These are phyloP conservation scores for Danio aesculapii DNA, from an alignment of 2,797 vertebrate species.

Conservation along the genomic window DNA sequence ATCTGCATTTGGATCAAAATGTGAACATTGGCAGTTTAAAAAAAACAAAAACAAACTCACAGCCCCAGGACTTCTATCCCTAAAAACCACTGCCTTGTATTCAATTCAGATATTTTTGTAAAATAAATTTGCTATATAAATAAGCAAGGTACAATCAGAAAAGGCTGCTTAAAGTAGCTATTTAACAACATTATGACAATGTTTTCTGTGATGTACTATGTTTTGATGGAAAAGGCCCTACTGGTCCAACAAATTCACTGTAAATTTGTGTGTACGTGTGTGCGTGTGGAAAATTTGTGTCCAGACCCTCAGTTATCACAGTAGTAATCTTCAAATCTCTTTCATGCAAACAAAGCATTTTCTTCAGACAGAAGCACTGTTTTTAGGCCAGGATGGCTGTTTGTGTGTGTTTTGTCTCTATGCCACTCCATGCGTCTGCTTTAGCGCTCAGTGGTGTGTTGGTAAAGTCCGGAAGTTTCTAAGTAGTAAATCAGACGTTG, in stretches of 20 bases:
- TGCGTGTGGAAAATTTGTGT: slow-evolving; percentile 13
- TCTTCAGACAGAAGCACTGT: slow-evolving; percentile 2
- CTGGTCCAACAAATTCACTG: too few species aligned
- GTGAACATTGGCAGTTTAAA: neutral
- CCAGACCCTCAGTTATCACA: slow-evolving; percentile 27
- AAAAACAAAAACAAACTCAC: neutral
- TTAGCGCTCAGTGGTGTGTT: slow-evolving; percentile 48
- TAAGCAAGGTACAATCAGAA: neutral
- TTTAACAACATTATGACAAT: neutral
- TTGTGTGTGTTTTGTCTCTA: slow-evolving; percentile 30
- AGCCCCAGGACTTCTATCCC: neutral
- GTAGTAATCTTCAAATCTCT: slow-evolving; percentile 35
- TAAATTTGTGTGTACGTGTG: too few species aligned
- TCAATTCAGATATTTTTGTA: neutral
- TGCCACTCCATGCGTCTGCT: slow-evolving; percentile 45
- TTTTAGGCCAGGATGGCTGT: slow-evolving; percentile 11
- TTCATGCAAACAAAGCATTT: slow-evolving; percentile 41
- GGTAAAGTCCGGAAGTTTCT: slow-evolving; percentile 48
- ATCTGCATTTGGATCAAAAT: neutral
- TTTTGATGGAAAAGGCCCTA: slow-evolving; percentile 16
- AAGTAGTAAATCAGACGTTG: slow-evolving; percentile 50
- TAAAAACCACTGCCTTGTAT: neutral
- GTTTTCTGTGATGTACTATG: neutral
- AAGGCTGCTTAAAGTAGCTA: neutral
- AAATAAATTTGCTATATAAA: neutral